Conservation (phyloP, 2,888 invertebrate species). For the Heterodera filipjevi region DNA sequence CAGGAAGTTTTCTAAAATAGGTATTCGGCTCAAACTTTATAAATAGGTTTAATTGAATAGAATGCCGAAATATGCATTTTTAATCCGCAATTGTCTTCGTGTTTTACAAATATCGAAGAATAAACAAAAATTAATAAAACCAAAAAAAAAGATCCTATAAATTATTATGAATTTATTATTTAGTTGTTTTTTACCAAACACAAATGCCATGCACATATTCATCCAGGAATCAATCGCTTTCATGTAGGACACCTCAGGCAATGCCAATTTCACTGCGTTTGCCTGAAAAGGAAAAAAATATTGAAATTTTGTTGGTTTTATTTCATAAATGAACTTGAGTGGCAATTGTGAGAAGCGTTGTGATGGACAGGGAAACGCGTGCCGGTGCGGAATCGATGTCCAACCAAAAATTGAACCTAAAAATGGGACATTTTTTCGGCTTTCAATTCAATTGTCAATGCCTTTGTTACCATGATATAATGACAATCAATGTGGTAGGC, state of each 20-base stretch:
- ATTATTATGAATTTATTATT: not conserved
- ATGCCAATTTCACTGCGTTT: slow-evolving; percentile 62
- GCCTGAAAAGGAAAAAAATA: too few species aligned
- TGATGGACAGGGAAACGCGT: slow-evolving; percentile 61
- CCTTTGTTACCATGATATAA: slow-evolving; percentile 69
- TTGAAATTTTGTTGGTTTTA: too few species aligned
- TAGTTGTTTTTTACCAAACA: slow-evolving; percentile 56
- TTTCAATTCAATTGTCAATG: not conserved
- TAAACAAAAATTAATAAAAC: too few species aligned
- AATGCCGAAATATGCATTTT: too few species aligned
- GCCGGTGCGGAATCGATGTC: slow-evolving; percentile 64
- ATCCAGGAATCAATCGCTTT: slow-evolving; percentile 57
- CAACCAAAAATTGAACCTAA: slow-evolving; percentile 64
- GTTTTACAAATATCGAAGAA: too few species aligned
- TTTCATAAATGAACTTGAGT: slow-evolving; percentile 18
- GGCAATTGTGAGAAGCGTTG: slow-evolving; percentile 56
- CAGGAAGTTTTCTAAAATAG: too few species aligned
- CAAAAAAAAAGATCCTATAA: not conserved
- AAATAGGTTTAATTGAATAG: too few species aligned
- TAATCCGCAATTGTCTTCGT: too few species aligned
- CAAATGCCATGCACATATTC: slow-evolving; percentile 65
- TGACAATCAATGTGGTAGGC: slow-evolving; percentile 71
- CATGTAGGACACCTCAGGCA: slow-evolving; percentile 64
- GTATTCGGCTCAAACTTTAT: too few species aligned
- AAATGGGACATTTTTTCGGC: not conserved